Conservation (phyloP, 2,113 vertebrate genomes). For the Balaenoptera acutorostrata region DNA sequence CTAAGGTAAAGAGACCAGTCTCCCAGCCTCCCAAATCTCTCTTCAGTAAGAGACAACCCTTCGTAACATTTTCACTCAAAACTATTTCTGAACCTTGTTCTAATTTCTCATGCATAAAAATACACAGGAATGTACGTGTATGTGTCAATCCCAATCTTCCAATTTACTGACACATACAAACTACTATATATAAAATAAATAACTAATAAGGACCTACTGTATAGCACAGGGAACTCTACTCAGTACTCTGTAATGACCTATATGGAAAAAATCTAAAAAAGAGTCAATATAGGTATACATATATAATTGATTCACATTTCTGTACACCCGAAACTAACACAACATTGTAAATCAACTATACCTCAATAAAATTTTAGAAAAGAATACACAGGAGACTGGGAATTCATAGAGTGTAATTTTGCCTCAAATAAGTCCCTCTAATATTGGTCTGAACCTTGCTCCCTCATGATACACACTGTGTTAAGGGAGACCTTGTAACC, state of each 20-base stretch:
- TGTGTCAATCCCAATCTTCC: background rate
- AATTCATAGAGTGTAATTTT: background rate
- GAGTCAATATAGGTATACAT: rapidly evolving
- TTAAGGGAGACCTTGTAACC: background rate
- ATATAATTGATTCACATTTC: background rate
- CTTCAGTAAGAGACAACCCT: background rate
- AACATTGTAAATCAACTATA: background rate
- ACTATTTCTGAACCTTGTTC: background rate
- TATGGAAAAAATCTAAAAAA: background rate
- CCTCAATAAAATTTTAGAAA: background rate
- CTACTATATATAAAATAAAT: background rate
- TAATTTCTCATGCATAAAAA: background rate
- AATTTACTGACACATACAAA: background rate
- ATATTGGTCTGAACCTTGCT: background rate
- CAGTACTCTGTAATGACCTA: background rate
- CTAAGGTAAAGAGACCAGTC: background rate
- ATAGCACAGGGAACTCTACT: background rate
- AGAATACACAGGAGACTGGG: background rate
- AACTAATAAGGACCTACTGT: too few species aligned
- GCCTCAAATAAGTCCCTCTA: background rate
- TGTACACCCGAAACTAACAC: background rate
- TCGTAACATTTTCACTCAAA: background rate
- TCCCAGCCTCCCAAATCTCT: background rate
- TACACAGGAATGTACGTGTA: background rate
- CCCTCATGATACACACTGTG: background rate